A percentile compares a stretch with the other conserved stretches of the same genome.
Conservation (phyloP, 1,140 invertebrate genomes). For the Armadillidium nasatum region DNA sequence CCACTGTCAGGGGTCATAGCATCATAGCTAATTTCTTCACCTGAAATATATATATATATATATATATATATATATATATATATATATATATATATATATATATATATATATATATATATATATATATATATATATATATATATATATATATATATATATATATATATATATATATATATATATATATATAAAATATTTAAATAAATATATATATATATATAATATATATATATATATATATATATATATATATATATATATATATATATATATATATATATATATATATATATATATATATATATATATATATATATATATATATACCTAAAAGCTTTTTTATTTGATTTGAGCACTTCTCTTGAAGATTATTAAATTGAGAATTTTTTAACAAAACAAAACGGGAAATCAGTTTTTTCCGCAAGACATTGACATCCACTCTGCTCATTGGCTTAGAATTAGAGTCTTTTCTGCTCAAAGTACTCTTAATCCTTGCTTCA, state of each 20-base stretch:
- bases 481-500: not conserved
- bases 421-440: not conserved
- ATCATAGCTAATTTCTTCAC: constrained; percentile 38
- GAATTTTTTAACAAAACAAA: not conserved
- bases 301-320: constrained; percentile 32
- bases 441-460: not conserved
- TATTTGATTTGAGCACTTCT: not conserved
- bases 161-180: no score
- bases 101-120: no score
- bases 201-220: constrained; percentile 13
- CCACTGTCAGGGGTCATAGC: constrained; percentile 42
- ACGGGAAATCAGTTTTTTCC: not conserved
- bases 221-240: constrained; percentile 26
- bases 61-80: no score
- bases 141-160: no score
- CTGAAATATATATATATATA: constrained; percentile 27
- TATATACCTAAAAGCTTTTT: constrained; percentile 19
- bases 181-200: not conserved
- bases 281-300: constrained; percentile 32
- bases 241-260: not conserved
- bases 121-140: no score
- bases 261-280: constrained; percentile 25
- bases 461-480: no score
- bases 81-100: no score
- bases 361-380: not conserved